Evolutionary conservation across 2,797 vertebrate genomes (phyloP).

Genomic region (Diplodus puntazzo): DNA sequence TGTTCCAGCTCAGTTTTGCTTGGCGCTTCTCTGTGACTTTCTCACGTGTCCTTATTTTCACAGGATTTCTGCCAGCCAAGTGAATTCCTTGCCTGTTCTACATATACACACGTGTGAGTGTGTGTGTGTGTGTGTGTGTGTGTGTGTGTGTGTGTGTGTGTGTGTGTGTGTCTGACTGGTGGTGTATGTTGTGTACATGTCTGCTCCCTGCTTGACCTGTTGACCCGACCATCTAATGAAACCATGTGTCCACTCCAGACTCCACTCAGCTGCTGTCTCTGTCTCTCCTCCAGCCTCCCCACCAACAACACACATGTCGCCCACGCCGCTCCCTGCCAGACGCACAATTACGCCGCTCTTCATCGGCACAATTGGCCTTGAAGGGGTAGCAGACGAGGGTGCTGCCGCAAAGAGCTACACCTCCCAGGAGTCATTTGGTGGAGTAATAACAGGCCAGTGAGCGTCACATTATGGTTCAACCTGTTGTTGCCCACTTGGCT

Average conservation of each 20-base stretch:
- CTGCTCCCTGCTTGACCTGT: constrained; percentile 44
- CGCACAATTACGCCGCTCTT: constrained; percentile 41
- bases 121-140: background rate
- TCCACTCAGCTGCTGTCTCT: constrained; percentile 44
- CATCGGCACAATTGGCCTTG: constrained; percentile 21
- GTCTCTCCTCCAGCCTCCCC: constrained; percentile 56
- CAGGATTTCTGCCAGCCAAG: constrained; percentile 30
- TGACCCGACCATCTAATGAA: constrained; percentile 54
- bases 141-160: background rate
- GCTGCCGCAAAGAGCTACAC: constrained; percentile 14
- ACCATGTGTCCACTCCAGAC: constrained; percentile 34
- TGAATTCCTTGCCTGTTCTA: constrained; percentile 7
- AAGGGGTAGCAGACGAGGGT: constrained; percentile 13
- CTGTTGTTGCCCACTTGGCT: constrained; percentile 4
- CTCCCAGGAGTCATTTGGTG: constrained; percentile 32
- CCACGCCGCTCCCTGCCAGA: constrained; percentile 45
- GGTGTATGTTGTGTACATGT: constrained; percentile 1
- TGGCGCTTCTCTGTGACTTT: constrained; percentile 33
- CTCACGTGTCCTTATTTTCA: constrained; percentile 25
- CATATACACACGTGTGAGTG: background rate
- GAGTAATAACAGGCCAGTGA: background rate
- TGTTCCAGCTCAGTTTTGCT: constrained; percentile 30
- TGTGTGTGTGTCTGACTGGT: constrained; percentile 24
- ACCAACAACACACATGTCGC: constrained; percentile 49
- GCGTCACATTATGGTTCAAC: constrained; percentile 8